Evolutionary conservation across 2,113 vertebrate species (phyloP).

Genomic region (Varanus salvator): DNA sequence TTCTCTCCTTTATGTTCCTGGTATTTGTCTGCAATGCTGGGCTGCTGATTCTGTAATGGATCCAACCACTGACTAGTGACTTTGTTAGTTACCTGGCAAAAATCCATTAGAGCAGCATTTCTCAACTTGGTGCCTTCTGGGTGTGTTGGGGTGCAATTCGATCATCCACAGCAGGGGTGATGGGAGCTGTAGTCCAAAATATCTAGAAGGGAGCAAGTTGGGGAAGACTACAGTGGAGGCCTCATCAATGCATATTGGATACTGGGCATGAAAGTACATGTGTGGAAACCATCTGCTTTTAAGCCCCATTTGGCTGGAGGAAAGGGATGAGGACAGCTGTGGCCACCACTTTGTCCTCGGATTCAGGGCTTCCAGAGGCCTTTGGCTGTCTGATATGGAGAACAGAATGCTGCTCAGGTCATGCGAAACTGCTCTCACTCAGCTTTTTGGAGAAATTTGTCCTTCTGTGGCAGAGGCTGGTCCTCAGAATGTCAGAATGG

Average conservation of each 20-base stretch:
- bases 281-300: background rate
- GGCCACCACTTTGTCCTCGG: background rate
- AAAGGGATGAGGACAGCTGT: background rate
- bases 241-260: background rate
- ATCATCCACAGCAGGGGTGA: background rate
- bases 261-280: background rate
- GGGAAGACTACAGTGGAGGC: background rate
- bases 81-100: background rate
- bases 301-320: background rate
- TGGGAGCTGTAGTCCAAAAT: background rate
- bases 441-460: background rate
- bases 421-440: background rate
- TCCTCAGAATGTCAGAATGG: background rate
- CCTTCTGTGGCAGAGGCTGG: background rate
- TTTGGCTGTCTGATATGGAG: background rate
- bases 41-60: background rate
- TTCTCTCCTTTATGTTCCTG: background rate
- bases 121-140: background rate
- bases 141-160: background rate
- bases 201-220: no score
- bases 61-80: background rate
- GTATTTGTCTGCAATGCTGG: background rate
- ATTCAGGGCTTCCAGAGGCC: background rate
- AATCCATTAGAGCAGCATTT: background rate
- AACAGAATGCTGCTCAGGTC: background rate